Conservation (phyloP, 2,888 invertebrate species). For the Gerris lacustris region DNA sequence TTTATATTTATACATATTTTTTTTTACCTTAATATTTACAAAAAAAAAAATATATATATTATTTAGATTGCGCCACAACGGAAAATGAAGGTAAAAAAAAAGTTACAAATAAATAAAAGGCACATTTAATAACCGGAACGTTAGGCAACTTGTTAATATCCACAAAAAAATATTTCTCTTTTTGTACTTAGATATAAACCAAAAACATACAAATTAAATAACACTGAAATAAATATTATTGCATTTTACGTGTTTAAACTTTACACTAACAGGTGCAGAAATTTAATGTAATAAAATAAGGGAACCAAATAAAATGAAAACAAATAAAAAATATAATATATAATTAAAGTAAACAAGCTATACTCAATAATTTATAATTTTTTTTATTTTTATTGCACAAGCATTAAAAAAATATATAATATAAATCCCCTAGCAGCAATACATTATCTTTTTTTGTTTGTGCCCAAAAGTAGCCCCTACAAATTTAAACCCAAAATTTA, state of each 20-base stretch:
- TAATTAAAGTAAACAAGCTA: conserved; percentile 2
- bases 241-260: neutral
- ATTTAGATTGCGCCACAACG: too few relatives aligned
- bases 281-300: conserved; percentile 16
- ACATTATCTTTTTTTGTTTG: conserved; percentile 6
- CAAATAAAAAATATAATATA: conserved; percentile 11
- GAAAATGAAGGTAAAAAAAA: too few relatives aligned
- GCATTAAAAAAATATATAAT: conserved; percentile 10
- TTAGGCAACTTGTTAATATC: too few relatives aligned
- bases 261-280: conserved; percentile 17
- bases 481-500: conserved; percentile 25
- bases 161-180: too few relatives aligned
- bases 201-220: neutral
- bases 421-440: conserved; percentile 13
- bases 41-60: too few relatives aligned
- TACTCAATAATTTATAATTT: conserved; percentile 14
- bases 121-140: too few relatives aligned
- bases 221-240: neutral
- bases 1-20: too few relatives aligned
- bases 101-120: too few relatives aligned
- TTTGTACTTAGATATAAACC: too few relatives aligned
- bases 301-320: conserved; percentile 13
- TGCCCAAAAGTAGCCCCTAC: neutral
- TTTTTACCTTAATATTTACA: too few relatives aligned
- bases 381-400: conserved; percentile 13